Conservation (phyloP, 23 tunicate genomes). For the Halocynthia roretzi region DNA sequence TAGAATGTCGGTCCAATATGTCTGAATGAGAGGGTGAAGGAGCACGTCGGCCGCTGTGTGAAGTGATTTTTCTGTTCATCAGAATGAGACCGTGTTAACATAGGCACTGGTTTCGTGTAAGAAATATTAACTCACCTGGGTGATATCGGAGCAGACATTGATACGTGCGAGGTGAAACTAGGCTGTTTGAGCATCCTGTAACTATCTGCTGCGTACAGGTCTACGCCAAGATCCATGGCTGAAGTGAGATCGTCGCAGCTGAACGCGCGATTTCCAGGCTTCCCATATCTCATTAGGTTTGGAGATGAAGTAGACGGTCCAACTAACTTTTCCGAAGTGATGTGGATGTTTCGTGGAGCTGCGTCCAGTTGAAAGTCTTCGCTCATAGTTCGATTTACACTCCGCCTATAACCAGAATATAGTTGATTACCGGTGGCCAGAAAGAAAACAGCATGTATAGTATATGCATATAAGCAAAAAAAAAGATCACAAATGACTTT, state of each 20-base stretch:
- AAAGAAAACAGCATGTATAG: too few relatives aligned
- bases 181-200: slow-evolving; percentile 11
- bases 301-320: slow-evolving; percentile 8
- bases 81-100: neutral
- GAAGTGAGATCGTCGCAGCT: slow-evolving; percentile 6
- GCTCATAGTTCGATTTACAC: too few relatives aligned
- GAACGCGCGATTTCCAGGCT: neutral
- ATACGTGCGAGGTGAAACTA: neutral
- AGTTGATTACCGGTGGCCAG: too few relatives aligned
- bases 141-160: slow-evolving; percentile 7
- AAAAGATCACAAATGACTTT: too few relatives aligned
- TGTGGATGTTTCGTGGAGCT: neutral
- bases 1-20: neutral
- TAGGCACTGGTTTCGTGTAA: neutral
- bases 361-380: too few relatives aligned
- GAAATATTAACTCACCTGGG: slow-evolving; percentile 1
- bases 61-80: neutral
- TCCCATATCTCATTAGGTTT: neutral
- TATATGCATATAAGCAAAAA: too few relatives aligned
- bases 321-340: neutral
- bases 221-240: neutral
- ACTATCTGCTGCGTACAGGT: neutral
- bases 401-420: too few relatives aligned
- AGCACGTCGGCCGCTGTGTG: neutral
- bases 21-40: neutral